Evolutionary conservation across 2,888 invertebrate genomes (phyloP), one percentile per base, ranked within the genome.

Genomic region (Drosophila barbarae): DNA sequence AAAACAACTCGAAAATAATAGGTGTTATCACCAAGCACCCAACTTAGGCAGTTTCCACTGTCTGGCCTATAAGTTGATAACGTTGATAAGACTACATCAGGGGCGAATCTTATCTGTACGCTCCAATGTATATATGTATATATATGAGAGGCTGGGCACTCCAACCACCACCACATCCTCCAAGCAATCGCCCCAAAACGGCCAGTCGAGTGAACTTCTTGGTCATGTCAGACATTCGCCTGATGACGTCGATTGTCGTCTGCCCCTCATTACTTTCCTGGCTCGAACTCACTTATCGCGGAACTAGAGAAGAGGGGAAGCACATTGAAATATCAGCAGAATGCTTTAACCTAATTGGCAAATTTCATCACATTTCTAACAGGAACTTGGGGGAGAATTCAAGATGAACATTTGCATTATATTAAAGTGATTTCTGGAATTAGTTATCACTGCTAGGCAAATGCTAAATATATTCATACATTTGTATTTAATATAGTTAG

Each of bases 181-280:
- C 10, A n/a, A 30, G 13, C 42, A 18, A 47, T 15, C 18, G 13
- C 39, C 30, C 52, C 34, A 47, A 49, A 49, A 36, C 30, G 30
- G 21, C 51, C 38, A 36, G 21, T 50, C 51, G 30, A 39, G 30
- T 36, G 36, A 52, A 51, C 55, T 55, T 55, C 55, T 55, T 28
- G 51, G 55, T 36, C 52, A 51, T 55, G 55, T 55, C 52, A 55
- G 34, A 46, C 30, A 8, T 41, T 5, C 36, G 35, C 28, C 50
- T 36, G 64, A 64, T 64, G 64, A 63, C 63, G 51, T 64, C 44
- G 64, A 51, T 52, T 51, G 64, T 51, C 34, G 64, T 51, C 34
- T 64, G 63, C 51, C 51, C 60, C 63, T 63, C 32, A 51, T 50
- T 50, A 36, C 41, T 63, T 42, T 50, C 61, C 26, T 42, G 32